phyloP scores from a whole-genome alignment of 2,797 vertebrate genomes.

The Sebastes minor region DNA sequence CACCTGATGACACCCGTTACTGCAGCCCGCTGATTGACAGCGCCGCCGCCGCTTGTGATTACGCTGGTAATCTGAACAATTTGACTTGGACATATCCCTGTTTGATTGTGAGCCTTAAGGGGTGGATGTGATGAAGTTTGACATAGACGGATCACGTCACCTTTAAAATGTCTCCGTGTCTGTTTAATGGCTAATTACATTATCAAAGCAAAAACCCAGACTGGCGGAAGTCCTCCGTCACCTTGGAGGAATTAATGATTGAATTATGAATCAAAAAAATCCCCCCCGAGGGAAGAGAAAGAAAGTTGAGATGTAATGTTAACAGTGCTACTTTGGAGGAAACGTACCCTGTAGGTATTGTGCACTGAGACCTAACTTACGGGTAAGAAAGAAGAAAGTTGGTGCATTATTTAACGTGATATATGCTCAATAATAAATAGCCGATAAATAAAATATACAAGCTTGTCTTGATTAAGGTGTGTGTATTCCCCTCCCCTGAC shows the following conservation, averaged over 20 bases:
- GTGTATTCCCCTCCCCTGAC: constrained; percentile 73
- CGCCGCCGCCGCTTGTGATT: constrained; percentile 34
- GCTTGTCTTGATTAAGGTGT: constrained; percentile 82
- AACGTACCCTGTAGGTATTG: constrained; percentile 61
- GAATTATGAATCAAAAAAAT: constrained; percentile 65
- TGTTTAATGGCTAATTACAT: constrained; percentile 65
- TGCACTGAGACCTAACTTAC: constrained; percentile 67
- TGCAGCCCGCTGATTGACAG: constrained; percentile 57
- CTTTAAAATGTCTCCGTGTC: constrained; percentile 50
- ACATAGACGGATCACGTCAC: constrained; percentile 49
- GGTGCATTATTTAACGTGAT: constrained; percentile 76
- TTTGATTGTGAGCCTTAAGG: constrained; percentile 54
- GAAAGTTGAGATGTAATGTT: constrained; percentile 73
- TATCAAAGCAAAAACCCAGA: constrained; percentile 40
- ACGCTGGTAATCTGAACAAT: constrained; percentile 62
- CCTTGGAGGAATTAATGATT: constrained; percentile 65
- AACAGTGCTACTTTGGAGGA: constrained; percentile 57
- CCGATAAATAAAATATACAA: constrained; percentile 79
- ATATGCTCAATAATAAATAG: constrained; percentile 82
- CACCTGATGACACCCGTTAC: constrained; percentile 55
- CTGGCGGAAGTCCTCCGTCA: constrained; percentile 46
- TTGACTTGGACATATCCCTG: constrained; percentile 49
- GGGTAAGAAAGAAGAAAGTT: constrained; percentile 68
- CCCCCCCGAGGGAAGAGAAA: constrained; percentile 41
- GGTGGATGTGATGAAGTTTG: constrained; percentile 42